Conservation (phyloP, 2,113 vertebrate species). For the Phocoena sinus region DNA sequence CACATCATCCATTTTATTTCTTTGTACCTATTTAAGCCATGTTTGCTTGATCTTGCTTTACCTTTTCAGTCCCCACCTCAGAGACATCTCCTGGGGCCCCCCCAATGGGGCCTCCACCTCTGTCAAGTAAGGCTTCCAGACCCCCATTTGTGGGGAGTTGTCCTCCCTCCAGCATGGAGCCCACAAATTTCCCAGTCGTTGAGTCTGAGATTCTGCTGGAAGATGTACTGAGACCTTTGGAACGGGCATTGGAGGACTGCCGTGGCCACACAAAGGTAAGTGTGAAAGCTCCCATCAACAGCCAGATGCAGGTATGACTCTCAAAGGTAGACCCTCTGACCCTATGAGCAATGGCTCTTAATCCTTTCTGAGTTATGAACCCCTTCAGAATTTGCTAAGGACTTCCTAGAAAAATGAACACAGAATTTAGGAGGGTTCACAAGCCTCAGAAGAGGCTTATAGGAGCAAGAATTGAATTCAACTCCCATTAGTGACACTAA, state of each 20-base stretch:
- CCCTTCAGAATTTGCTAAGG: neutral
- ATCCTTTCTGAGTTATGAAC: neutral
- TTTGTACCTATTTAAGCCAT: conserved; percentile 12
- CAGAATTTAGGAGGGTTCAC: neutral
- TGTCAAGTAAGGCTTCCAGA: conserved; percentile 66
- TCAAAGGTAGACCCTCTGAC: neutral
- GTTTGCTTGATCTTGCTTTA: conserved; percentile 28
- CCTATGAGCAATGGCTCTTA: neutral
- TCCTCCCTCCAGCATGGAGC: conserved; percentile 57
- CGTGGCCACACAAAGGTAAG: conserved; percentile 82
- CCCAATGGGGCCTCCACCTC: conserved; percentile 30
- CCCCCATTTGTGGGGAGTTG: conserved; percentile 64
- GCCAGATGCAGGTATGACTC: neutral
- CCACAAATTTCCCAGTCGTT: neutral
- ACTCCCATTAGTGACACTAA: neutral
- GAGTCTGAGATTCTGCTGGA: conserved; percentile 77
- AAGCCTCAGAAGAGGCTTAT: neutral
- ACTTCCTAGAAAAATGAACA: neutral
- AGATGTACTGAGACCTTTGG: conserved; percentile 80
- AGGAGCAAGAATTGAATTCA: neutral
- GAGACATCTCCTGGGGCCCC: conserved; percentile 36
- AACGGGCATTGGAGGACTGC: conserved; percentile 82
- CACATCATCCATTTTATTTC: neutral
- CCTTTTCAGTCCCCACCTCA: conserved; percentile 47
- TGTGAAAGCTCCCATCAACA: neutral